Evolutionary conservation across 1,140 invertebrate genomes (phyloP).

Genomic region (Heliothis subflexa): DNA sequence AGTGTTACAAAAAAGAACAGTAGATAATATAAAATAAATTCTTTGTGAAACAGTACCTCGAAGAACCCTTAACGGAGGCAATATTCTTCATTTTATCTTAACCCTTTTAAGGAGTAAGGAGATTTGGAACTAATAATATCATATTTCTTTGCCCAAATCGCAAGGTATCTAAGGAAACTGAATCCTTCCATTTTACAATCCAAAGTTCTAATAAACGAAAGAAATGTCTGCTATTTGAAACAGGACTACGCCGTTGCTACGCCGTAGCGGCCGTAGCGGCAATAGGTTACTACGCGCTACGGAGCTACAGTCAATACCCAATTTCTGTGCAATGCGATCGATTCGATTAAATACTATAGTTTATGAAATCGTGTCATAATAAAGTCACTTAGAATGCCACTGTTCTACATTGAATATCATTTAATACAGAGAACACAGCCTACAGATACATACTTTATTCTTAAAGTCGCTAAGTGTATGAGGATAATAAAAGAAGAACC

Average conservation of each 20-base stretch:
- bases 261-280: not conserved
- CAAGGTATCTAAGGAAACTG: not conserved
- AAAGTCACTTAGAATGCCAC: not conserved
- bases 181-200: slow-evolving; percentile 5
- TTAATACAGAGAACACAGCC: not conserved
- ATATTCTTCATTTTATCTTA: not conserved
- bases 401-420: too few species aligned
- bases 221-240: not conserved
- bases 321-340: not conserved
- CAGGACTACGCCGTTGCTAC: not conserved
- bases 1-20: too few species aligned
- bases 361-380: not conserved
- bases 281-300: not conserved
- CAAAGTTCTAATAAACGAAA: not conserved
- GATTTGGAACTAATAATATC: slow-evolving; percentile 22
- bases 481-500: slow-evolving; percentile 13
- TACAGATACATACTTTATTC: too few species aligned
- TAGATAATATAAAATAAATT: not conserved
- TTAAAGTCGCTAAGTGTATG: not conserved
- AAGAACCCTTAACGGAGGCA: not conserved
- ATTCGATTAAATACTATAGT: not conserved
- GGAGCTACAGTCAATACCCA: not conserved
- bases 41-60: not conserved
- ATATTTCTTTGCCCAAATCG: not conserved
- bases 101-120: slow-evolving; percentile 1